Base-by-base conservation (phyloP, 2,113 vertebrate species). In the Onychostoma macrolepis region DNA sequence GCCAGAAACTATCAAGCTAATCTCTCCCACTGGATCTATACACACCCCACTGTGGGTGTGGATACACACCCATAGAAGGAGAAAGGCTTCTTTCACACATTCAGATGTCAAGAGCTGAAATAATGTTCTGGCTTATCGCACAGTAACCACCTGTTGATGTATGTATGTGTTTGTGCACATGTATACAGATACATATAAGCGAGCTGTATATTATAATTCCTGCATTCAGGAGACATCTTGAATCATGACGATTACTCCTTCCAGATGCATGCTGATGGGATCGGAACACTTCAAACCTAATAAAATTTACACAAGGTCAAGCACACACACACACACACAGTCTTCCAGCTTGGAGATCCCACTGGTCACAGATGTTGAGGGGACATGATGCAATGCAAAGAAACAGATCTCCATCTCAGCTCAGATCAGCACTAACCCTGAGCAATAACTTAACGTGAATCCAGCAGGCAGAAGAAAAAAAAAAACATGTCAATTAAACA, bases 31-130 rank as follows among this genome's bases (percentile, higher is more conserved):
- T 56, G 82, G 82, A 84, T 53, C 33, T 74, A 38, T 38, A 58
- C 82, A 84, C 82, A 84, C 82, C 82, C 82, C 30, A 15, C 48
- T 84, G 69, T 56, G 82, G 82, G 82, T 84, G 82, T 84, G 82
- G 72, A 87, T 65, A 87, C 80, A 83, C 86, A 83, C 86, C 69
- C 86, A 87, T 56, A 83, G 69, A 45, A 87, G n/a, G 53, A 75
- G 86, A 83, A 63, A 48, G 79, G 72, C 50, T 56, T 28, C 21
- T 84, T 84, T 84, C 82, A 84, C 82, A 84, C 82, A 84, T 74
- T 74, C 82, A 74, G 48, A 84, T 74, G 30, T 50, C 15, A 83
- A 26, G 48, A 84, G 24, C 33, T 72, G 28, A 84, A 74, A 38
- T 17, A 41, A 58, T 53, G 28, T 74, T 56, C 13, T 19, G 33